phyloP scores from a whole-genome alignment of 2,113 vertebrate genomes.

The Crypturellus undulatus region DNA sequence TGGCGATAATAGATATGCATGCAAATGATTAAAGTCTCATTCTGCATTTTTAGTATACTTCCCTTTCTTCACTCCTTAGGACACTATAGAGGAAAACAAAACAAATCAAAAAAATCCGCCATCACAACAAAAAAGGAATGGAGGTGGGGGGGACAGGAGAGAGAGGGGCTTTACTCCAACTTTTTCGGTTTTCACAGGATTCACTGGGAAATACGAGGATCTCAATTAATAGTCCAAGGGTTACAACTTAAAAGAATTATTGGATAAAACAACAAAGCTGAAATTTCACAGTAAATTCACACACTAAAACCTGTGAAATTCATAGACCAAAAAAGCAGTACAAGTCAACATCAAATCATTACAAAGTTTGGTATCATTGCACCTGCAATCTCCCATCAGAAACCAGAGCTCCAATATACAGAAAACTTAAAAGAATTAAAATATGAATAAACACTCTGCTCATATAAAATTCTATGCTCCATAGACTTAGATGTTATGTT shows the following conservation, averaged over 20 bases:
- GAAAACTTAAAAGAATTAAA: not conserved
- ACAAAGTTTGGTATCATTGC: not conserved
- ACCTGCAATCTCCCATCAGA: not conserved
- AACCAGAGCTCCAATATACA: not conserved
- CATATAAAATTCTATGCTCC: not conserved
- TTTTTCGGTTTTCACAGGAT: not conserved
- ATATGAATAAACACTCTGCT: not conserved
- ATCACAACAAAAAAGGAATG: too few relatives aligned
- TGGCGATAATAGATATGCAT: not conserved
- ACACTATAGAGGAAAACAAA: not conserved
- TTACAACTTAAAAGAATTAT: not conserved
- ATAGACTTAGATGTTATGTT: not conserved
- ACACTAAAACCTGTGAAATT: not conserved
- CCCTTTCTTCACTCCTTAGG: rapidly evolving
- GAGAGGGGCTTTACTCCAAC: not conserved
- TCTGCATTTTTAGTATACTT: not conserved
- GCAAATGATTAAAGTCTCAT: rapidly evolving
- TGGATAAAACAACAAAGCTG: not conserved
- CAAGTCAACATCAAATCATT: not conserved
- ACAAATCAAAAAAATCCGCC: not conserved
- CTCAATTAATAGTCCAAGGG: not conserved
- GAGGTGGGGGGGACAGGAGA: too few relatives aligned
- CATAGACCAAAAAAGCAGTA: not conserved
- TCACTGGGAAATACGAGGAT: rapidly evolving
- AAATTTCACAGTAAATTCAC: not conserved